Base-by-base conservation (phyloP, 35 echinoderm and acorn worm species). In the Strongylocentrotus purpuratus region DNA sequence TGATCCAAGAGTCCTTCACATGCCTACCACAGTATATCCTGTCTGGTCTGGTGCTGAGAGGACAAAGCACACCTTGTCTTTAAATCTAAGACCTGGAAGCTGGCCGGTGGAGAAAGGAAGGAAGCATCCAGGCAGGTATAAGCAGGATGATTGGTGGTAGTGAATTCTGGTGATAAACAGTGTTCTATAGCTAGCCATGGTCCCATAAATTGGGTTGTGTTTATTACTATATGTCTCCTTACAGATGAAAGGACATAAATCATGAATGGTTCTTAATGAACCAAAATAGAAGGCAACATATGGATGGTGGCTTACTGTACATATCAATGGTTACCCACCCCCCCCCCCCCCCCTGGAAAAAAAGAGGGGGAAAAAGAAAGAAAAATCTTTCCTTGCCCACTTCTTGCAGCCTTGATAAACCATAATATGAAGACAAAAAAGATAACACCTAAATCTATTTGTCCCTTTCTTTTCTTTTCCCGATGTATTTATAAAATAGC, bases 1-100 rank as follows among this genome's bases (percentile, higher is more conserved):
- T 78, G 65, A 78, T 78, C 65, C 22, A n/a, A 78, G 65, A 78
- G 65, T 78, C 65, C 65, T 78, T 78, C 65, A 78, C 65, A 78
- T 78, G 65, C 20, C 65, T 78, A 28, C 65, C n/a, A 78, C 65
- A n/a, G 3, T 41, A 41, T 55, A 78, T 78, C 65, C 65, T 22
- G 22, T 78, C 65, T n/a, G n/a, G n/a, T n/a, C n/a, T 78, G 28
- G 28, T 78, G 20, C 7, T 22, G 65, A n/a, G 25, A 18, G 65
- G 65, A 78, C 65, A 78, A 78, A 31, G 65, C 65, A n/a, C 65
- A 78, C 65, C 65, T 22, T 78, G 65, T 78, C 25, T 7, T 78
- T 78, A n/a, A 58, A 12, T 7, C 50, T 14, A 59, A 59, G 52
- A 11, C 52, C 52, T 59, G 52, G 52, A 17, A 59, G 52, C 52